A percentile compares a stretch with the other conserved stretches of the same genome.
Evolutionary conservation across 2,888 invertebrate species (phyloP).

Genomic region (Trachelus troglodyta): DNA sequence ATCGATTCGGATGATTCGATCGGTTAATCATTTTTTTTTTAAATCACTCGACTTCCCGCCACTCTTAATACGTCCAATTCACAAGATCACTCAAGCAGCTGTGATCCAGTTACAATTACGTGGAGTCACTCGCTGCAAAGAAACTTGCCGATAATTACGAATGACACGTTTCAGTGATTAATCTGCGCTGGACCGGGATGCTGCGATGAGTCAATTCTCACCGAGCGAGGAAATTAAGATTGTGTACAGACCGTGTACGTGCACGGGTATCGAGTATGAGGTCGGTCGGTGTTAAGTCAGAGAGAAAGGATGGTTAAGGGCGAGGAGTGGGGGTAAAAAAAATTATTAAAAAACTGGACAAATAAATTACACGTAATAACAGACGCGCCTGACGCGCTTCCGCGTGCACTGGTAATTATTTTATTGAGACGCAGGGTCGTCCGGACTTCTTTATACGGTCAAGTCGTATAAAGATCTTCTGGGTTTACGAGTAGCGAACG

Average conservation of each 20-base stretch:
- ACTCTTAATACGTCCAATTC: background rate
- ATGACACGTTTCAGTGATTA: background rate
- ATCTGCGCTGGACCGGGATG: background rate
- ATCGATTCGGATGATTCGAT: background rate
- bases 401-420: constrained; percentile 12
- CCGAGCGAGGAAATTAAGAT: background rate
- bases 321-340: background rate
- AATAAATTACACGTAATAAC: background rate
- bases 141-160: background rate
- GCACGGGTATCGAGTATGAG: background rate
- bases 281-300: background rate
- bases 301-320: background rate
- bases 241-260: background rate
- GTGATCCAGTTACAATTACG: background rate
- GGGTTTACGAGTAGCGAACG: constrained; percentile 1
- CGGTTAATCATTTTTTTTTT: background rate
- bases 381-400: constrained; percentile 1
- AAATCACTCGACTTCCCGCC: background rate
- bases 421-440: constrained; percentile 11
- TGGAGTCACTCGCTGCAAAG: background rate
- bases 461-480: background rate
- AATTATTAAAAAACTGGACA: background rate
- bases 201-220: background rate
- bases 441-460: constrained; percentile 6
- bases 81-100: background rate